These are phyloP conservation scores for Apostichopus californicus DNA, from an alignment of 35 echinoderm and acorn worm species.

Conservation along the genomic window DNA sequence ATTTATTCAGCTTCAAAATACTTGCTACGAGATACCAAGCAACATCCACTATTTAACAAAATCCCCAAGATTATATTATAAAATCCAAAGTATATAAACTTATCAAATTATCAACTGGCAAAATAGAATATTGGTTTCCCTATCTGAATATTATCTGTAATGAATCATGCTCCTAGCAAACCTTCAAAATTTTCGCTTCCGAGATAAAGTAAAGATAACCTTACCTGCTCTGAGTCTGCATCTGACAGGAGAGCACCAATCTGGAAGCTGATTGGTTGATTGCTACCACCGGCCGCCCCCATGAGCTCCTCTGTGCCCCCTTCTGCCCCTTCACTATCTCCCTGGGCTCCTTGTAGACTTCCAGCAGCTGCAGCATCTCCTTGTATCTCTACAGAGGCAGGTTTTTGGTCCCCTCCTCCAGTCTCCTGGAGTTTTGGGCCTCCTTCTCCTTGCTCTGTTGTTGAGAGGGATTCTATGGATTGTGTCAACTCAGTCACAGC, in stretches of 20 bases:
- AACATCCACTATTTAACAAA: too few relatives aligned
- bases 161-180: too few relatives aligned
- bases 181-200: too few relatives aligned
- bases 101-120: too few relatives aligned
- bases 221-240: slow-evolving; percentile 2
- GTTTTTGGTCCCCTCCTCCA: not conserved
- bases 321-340: slow-evolving; percentile 17
- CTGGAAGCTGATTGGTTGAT: not conserved
- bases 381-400: not conserved
- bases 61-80: too few relatives aligned
- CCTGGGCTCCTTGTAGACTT: not conserved
- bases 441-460: not conserved
- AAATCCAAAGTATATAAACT: too few relatives aligned
- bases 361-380: not conserved
- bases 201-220: too few relatives aligned
- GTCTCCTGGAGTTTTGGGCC: not conserved
- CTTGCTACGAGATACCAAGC: too few relatives aligned
- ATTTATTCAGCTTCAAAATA: too few relatives aligned
- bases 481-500: not conserved
- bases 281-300: slow-evolving; percentile 6
- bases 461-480: not conserved
- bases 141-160: too few relatives aligned
- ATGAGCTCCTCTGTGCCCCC: slow-evolving; percentile 7
- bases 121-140: too few relatives aligned
- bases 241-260: slow-evolving; percentile 7